These are phyloP conservation scores for Gadopsis marmoratus DNA, from an alignment of 2,797 vertebrate species.

Conservation along the genomic window DNA sequence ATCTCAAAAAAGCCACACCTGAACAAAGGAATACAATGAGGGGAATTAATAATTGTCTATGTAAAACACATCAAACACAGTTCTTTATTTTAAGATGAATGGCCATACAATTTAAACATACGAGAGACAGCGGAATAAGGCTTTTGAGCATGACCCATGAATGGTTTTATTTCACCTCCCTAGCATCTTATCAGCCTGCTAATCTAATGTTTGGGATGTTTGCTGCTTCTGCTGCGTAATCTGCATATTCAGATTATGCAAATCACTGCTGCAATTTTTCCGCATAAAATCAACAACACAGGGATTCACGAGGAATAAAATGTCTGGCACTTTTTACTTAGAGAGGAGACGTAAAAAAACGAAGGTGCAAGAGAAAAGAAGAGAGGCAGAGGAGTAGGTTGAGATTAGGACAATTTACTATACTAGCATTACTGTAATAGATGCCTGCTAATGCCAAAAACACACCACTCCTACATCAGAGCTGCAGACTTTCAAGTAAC, in stretches of 20 bases:
- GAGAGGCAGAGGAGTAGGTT: neutral
- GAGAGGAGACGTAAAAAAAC: neutral
- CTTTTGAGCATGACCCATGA: no score
- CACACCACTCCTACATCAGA: neutral
- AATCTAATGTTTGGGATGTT: neutral
- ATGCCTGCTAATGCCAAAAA: neutral
- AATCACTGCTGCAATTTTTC: neutral
- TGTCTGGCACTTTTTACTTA: neutral
- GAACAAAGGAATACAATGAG: neutral
- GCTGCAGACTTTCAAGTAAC: neutral
- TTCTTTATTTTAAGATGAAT: neutral
- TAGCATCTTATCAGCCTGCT: neutral
- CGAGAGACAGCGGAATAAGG: neutral
- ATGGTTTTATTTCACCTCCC: no score
- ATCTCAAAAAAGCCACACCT: slow-evolving; percentile 6
- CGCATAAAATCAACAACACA: neutral
- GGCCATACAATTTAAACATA: neutral
- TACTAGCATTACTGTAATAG: neutral
- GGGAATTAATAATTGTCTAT: neutral
- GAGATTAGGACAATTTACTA: neutral
- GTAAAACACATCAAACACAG: no score
- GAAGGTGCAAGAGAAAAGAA: neutral
- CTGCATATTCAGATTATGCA: neutral
- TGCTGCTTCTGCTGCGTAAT: neutral
- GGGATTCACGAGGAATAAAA: neutral